Evolutionary conservation across 1,140 invertebrate species (phyloP).

Genomic region (Calliphora vicina): DNA sequence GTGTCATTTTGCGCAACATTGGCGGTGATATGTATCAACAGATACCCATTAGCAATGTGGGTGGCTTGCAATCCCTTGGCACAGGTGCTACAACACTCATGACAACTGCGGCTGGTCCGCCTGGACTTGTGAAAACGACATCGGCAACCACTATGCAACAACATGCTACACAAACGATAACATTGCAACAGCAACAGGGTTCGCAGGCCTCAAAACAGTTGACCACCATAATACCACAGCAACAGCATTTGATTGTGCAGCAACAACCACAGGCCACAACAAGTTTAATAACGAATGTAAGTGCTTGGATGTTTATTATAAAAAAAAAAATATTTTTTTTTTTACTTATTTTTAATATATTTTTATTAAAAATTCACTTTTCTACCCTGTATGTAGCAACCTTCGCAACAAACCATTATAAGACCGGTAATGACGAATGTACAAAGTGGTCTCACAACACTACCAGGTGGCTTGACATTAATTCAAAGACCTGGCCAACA

Average conservation of each 20-base stretch:
- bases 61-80: constrained; percentile 48
- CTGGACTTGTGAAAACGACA: constrained; percentile 57
- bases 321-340: constrained; percentile 29
- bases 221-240: constrained; percentile 37
- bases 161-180: constrained; percentile 41
- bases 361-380: too few species aligned
- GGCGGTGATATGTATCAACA: constrained; percentile 62
- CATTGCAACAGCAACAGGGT: constrained; percentile 36
- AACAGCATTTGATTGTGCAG: constrained; percentile 56
- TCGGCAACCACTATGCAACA: constrained; percentile 45
- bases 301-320: too few species aligned
- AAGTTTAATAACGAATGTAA: constrained; percentile 47
- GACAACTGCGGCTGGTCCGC: constrained; percentile 57
- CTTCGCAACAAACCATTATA: constrained; percentile 60
- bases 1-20: constrained; percentile 59
- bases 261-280: constrained; percentile 49
- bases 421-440: constrained; percentile 55
- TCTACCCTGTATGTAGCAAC: too few species aligned
- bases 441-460: constrained; percentile 40
- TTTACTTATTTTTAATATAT: too few species aligned
- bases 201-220: constrained; percentile 49
- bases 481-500: constrained; percentile 61
- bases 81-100: constrained; percentile 51
- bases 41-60: constrained; percentile 60
- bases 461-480: constrained; percentile 60